These are phyloP conservation scores for Sthenelais limicola DNA, from an alignment of 2,888 invertebrate species.

Conservation along the genomic window DNA sequence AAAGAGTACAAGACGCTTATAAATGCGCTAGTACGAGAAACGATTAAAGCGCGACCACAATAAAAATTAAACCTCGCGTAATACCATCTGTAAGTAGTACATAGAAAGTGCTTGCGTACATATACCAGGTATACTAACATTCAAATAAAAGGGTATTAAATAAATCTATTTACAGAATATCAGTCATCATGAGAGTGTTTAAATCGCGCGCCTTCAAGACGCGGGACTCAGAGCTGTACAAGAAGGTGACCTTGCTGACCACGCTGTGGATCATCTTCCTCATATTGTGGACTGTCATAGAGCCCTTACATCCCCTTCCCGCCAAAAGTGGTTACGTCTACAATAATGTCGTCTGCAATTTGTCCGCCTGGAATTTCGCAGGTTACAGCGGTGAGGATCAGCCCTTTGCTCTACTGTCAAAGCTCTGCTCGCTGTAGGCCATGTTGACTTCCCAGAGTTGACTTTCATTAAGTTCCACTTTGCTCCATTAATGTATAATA, in stretches of 20 bases:
- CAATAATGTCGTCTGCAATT: background rate
- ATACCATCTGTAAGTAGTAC: too few species aligned
- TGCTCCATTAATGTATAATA: too few species aligned
- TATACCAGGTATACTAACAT: too few species aligned
- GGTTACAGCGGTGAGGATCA: slow-evolving; percentile 12
- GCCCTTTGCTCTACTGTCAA: background rate
- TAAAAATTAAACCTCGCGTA: too few species aligned
- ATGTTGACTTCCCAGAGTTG: too few species aligned
- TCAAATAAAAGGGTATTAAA: too few species aligned
- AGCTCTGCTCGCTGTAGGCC: background rate
- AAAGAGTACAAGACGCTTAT: too few species aligned
- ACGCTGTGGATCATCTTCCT: slow-evolving; percentile 90
- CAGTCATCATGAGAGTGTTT: slow-evolving; percentile 91
- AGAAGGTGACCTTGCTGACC: slow-evolving; percentile 93
- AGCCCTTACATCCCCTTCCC: slow-evolving; percentile 47
- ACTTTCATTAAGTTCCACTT: too few species aligned
- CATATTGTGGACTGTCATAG: slow-evolving; percentile 86
- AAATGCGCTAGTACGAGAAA: too few species aligned
- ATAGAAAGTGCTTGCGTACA: too few species aligned
- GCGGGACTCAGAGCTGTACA: slow-evolving; percentile 91
- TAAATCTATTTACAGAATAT: slow-evolving; percentile 89
- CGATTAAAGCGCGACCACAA: too few species aligned
- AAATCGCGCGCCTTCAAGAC: slow-evolving; percentile 93
- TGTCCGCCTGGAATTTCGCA: slow-evolving; percentile 3
- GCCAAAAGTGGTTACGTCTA: background rate